phyloP scores from a whole-genome alignment of 2,888 invertebrate species.

The Villa cingulata region DNA sequence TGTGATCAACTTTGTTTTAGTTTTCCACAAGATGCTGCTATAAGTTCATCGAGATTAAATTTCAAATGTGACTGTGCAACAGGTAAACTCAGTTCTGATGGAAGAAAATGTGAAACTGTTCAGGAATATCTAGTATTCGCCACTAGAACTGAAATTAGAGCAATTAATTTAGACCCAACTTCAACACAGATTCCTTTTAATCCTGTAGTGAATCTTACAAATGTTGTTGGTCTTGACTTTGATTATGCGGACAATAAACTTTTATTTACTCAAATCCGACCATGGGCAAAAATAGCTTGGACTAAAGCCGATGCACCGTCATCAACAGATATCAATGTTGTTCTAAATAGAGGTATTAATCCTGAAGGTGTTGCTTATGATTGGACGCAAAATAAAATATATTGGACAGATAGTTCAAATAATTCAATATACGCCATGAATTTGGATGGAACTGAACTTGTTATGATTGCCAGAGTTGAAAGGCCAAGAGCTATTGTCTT shows the following conservation, averaged over 20 bases:
- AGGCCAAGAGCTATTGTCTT: conserved; percentile 89
- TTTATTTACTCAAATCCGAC: conserved; percentile 86
- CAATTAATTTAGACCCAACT: conserved; percentile 75
- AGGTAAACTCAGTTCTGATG: conserved; percentile 54
- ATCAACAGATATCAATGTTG: conserved; percentile 45
- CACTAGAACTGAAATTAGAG: conserved; percentile 84
- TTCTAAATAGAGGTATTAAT: conserved; percentile 68
- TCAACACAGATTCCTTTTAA: conserved; percentile 73
- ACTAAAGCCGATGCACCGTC: conserved; percentile 60
- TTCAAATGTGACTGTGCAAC: conserved; percentile 85
- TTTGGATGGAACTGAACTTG: conserved; percentile 68
- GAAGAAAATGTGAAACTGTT: conserved; percentile 64
- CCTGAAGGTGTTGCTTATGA: conserved; percentile 93
- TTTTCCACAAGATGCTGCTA: conserved; percentile 52
- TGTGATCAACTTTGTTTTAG: conserved; percentile 96
- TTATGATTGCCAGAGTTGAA: conserved; percentile 87
- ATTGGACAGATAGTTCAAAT: conserved; percentile 94
- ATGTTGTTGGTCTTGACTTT: conserved; percentile 91
- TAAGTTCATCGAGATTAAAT: conserved; percentile 37
- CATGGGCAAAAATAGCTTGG: conserved; percentile 78
- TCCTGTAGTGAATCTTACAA: conserved; percentile 72
- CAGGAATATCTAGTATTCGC: conserved; percentile 87
- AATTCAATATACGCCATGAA: conserved; percentile 93
- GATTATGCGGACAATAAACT: conserved; percentile 78
- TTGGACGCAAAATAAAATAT: conserved; percentile 94